phyloP scores from a whole-genome alignment of 2,888 invertebrate species.

The Napeogenes sylphis region DNA sequence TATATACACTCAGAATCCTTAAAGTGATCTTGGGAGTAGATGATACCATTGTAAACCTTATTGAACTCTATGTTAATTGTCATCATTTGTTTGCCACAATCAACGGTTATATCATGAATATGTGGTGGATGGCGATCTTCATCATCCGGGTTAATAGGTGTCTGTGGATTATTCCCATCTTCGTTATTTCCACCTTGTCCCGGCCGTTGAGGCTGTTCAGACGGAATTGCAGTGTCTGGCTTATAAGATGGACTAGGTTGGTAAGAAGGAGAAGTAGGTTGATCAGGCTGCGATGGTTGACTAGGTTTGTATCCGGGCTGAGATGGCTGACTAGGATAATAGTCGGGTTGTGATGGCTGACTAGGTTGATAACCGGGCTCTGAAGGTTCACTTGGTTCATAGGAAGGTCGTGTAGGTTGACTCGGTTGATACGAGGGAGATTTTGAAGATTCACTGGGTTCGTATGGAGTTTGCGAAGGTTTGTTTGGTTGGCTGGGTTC shows the following conservation, averaged over 20 bases:
- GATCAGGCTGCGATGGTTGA: slow-evolving; percentile 28
- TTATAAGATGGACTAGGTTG: slow-evolving; percentile 28
- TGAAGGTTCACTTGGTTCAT: slow-evolving; percentile 38
- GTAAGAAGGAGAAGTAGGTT: slow-evolving; percentile 26
- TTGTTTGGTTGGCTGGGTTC: slow-evolving; percentile 36
- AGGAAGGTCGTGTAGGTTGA: slow-evolving; percentile 38
- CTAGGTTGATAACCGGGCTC: slow-evolving; percentile 35
- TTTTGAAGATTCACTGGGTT: slow-evolving; percentile 25
- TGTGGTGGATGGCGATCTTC: slow-evolving; percentile 85
- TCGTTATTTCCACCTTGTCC: slow-evolving; percentile 22
- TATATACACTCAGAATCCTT: slow-evolving; percentile 84
- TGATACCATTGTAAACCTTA: slow-evolving; percentile 85
- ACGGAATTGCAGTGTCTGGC: slow-evolving; percentile 19
- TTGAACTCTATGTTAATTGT: slow-evolving; percentile 88
- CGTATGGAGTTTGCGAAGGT: slow-evolving; percentile 42
- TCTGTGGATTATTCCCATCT: slow-evolving; percentile 18
- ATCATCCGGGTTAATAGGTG: slow-evolving; percentile 47
- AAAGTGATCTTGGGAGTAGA: slow-evolving; percentile 87
- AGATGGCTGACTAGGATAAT: slow-evolving; percentile 36
- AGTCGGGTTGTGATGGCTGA: slow-evolving; percentile 34
- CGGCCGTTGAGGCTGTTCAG: background rate
- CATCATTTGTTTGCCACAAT: slow-evolving; percentile 90
- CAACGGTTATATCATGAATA: slow-evolving; percentile 85
- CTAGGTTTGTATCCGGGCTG: slow-evolving; percentile 32
- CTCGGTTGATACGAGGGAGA: slow-evolving; percentile 36